A percentile compares a stretch with the other conserved stretches of the same genome.
Evolutionary conservation across 1,140 invertebrate genomes (phyloP).

Genomic region (Drosophila quadrilineata): DNA sequence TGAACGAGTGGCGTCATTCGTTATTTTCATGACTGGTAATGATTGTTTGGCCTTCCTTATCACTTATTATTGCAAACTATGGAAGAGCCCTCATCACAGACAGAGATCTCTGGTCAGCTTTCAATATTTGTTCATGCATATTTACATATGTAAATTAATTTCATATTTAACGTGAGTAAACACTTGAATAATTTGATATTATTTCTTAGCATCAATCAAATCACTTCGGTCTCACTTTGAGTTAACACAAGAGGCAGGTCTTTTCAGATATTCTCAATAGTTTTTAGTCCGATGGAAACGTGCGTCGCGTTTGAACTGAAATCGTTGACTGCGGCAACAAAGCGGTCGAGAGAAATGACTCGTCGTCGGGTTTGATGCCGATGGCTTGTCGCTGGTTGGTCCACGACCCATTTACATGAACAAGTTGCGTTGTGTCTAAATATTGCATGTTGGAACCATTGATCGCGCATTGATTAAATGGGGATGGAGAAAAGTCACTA

Average conservation of each 20-base stretch:
- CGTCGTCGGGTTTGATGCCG: not conserved
- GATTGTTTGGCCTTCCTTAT: constrained; percentile 15
- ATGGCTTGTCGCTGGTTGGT: too few relatives aligned
- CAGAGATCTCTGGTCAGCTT: too few relatives aligned
- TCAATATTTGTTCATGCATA: too few relatives aligned
- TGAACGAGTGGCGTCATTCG: constrained; percentile 43
- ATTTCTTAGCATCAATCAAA: too few relatives aligned
- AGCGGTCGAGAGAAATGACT: constrained; percentile 2
- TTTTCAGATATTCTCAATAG: too few relatives aligned
- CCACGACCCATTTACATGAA: too few relatives aligned
- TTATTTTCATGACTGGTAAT: constrained; percentile 21
- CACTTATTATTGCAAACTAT: not conserved
- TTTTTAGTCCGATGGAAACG: constrained; percentile 49
- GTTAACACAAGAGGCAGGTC: not conserved
- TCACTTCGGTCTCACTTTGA: constrained; percentile 22
- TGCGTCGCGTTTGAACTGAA: constrained; percentile 61
- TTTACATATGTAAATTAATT: too few relatives aligned
- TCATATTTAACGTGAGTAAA: too few relatives aligned
- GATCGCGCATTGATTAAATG: not conserved
- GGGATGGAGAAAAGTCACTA: not conserved
- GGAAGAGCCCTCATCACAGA: too few relatives aligned
- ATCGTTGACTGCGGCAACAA: constrained; percentile 55
- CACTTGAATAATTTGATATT: too few relatives aligned
- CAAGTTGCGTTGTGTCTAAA: not conserved
- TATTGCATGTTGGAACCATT: not conserved